A percentile compares a stretch with the other conserved stretches of the same genome.
phyloP scores from a whole-genome alignment of 1,140 invertebrate species.

The Pachyrhynchus sulphureomaculatus region DNA sequence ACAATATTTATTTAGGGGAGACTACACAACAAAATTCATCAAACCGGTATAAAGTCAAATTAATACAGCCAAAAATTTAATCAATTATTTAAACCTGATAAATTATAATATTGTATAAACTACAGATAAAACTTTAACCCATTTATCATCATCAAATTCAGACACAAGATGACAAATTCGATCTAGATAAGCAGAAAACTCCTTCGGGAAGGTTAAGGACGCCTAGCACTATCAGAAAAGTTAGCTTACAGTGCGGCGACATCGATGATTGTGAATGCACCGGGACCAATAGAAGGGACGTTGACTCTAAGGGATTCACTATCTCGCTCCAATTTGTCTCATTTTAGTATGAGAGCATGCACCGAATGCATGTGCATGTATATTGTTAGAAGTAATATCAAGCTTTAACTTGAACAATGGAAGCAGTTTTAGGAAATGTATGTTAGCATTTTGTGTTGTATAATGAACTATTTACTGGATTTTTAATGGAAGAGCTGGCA shows the following conservation, averaged over 20 bases:
- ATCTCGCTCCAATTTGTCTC: conserved; percentile 22
- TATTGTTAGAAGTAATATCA: neutral
- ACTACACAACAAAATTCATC: too few species aligned
- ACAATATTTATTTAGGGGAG: too few species aligned
- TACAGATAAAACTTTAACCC: too few species aligned
- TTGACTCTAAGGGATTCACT: conserved; percentile 20
- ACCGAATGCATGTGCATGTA: conserved; percentile 4
- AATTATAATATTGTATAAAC: too few species aligned
- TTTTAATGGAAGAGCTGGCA: too few species aligned
- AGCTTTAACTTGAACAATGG: too few species aligned
- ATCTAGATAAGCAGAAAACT: conserved; percentile 28
- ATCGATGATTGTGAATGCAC: conserved; percentile 18
- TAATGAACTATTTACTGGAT: too few species aligned
- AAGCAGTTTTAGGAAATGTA: too few species aligned
- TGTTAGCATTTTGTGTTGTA: too few species aligned
- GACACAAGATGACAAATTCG: conserved; percentile 17
- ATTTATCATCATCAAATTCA: neutral
- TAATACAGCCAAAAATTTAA: too few species aligned
- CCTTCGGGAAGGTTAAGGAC: conserved; percentile 33
- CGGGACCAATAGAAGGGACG: conserved; percentile 29
- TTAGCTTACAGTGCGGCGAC: conserved; percentile 19
- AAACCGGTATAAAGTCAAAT: too few species aligned
- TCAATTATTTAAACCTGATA: too few species aligned
- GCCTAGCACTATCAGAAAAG: conserved; percentile 23
- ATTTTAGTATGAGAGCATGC: conserved; percentile 22